Evolutionary conservation across 2,888 invertebrate genomes (phyloP).

Genomic region (Marasmarcha lunaedactyla): DNA sequence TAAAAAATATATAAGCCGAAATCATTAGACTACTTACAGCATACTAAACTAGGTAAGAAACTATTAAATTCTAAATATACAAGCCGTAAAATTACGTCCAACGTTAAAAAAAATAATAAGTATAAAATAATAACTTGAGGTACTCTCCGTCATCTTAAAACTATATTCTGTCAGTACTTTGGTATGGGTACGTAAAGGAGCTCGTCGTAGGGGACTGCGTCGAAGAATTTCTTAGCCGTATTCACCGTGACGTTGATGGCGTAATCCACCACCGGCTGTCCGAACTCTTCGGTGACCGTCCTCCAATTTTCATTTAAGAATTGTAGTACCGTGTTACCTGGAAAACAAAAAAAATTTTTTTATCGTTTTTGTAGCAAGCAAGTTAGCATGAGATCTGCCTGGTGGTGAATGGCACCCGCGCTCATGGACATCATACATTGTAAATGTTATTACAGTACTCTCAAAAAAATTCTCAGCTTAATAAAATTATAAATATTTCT

Average conservation of each 20-base stretch:
- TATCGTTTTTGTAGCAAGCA: not conserved
- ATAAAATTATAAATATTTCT: too few species aligned
- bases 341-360: conserved; percentile 18
- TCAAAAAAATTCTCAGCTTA: too few species aligned
- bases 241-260: conserved; percentile 54
- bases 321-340: conserved; percentile 56
- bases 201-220: conserved; percentile 56
- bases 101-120: too few species aligned
- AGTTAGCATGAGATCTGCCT: not conserved
- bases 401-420: not conserved
- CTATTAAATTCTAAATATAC: too few species aligned
- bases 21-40: too few species aligned
- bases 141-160: not conserved
- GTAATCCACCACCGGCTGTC: conserved; percentile 57
- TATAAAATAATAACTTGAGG: not conserved
- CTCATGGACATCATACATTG: too few species aligned
- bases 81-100: too few species aligned
- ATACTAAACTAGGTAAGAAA: too few species aligned
- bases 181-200: conserved; percentile 54
- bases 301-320: conserved; percentile 63
- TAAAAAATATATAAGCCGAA: too few species aligned
- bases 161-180: conserved; percentile 16
- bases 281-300: conserved; percentile 58
- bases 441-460: too few species aligned
- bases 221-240: conserved; percentile 56